Evolutionary conservation across 2,797 vertebrate species (phyloP), one percentile per base, ranked within the genome.

Genomic region (Sebastes matsubarae): DNA sequence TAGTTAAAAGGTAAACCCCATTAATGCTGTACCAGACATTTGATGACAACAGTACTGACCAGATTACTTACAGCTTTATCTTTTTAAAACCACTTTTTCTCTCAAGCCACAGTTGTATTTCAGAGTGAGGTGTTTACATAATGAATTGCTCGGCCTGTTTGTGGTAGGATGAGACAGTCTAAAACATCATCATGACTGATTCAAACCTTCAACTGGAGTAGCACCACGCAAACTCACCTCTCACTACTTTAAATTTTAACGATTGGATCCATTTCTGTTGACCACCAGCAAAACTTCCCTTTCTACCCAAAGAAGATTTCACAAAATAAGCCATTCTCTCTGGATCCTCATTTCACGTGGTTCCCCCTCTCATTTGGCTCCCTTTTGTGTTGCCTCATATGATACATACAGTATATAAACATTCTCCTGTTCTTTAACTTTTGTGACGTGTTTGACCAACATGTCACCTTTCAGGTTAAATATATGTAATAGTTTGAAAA

Each of bases 121-220:
- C 32, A 67, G 12, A 46, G 36, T 63, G 67, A 75, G 61, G 65
- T 70, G 66, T 86, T 88, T 87, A 85, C 61, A 63, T 72, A 50
- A 67, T 54, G 46, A 74, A 72, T 70, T 32, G 27, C 27, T 27
- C 68, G 11, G 13, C 30, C 29, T 20, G 57, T 72, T 75, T 71
- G 10, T 72, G 61, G 69, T 55, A 3, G 11, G n/a, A 75, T 60
- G 27, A 77, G 9, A 34, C 22, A 3, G 6, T 77, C 27, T 75
- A 38, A 81, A 72, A 34, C 25, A 12, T 59, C 52, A 57, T 46
- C n/a, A 32, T 36, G 57, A 65, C 38, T 58, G 38, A 81, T 63
- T 80, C 36, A 79, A 77, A 59, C 72, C 65, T 63, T 66, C 6
- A 61, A 63, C 38, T 75, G 25, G 29, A 67, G 73, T 72, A 34